A percentile compares a stretch with the other conserved stretches of the same genome.
phyloP scores from a whole-genome alignment of 2,888 invertebrate genomes.

The Torymus auratus region DNA sequence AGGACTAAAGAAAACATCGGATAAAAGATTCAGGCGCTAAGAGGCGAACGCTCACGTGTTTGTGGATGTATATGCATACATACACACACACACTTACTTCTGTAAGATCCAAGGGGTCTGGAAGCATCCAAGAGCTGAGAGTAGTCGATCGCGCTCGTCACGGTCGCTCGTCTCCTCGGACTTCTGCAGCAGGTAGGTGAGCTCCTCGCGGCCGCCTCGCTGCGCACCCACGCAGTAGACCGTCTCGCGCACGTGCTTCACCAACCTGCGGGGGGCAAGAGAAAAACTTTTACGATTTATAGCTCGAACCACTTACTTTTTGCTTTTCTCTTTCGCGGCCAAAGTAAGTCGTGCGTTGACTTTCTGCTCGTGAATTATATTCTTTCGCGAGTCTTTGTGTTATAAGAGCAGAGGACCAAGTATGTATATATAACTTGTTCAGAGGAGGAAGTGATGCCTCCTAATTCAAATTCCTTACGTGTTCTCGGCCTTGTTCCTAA shows the following conservation, averaged over 20 bases:
- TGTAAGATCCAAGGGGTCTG: conserved; percentile 70
- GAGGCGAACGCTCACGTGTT: no score
- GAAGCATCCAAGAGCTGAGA: conserved; percentile 71
- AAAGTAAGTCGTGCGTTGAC: no score
- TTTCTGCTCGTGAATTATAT: no score
- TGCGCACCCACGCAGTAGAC: conserved; percentile 69
- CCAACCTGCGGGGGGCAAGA: conserved; percentile 60
- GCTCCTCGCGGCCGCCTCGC: conserved; percentile 67
- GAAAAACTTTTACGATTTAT: no score
- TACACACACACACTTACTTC: conserved; percentile 63
- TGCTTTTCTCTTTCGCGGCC: no score
- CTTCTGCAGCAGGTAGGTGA: conserved; percentile 66
- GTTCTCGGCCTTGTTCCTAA: conserved; percentile 37
- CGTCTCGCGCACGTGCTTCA: conserved; percentile 65
- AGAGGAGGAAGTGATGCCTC: no score
- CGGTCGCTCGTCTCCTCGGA: conserved; percentile 61
- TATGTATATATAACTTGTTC: no score
- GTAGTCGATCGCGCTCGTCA: conserved; percentile 67
- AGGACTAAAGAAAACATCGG: no score
- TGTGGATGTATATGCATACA: no score
- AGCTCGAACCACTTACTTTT: no score
- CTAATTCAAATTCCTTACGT: conserved; percentile 14
- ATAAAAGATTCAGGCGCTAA: no score
- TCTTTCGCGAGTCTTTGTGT: background rate
- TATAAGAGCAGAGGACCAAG: background rate